phyloP scores from a whole-genome alignment of 2,888 invertebrate species.

The Anaspis maculata region DNA sequence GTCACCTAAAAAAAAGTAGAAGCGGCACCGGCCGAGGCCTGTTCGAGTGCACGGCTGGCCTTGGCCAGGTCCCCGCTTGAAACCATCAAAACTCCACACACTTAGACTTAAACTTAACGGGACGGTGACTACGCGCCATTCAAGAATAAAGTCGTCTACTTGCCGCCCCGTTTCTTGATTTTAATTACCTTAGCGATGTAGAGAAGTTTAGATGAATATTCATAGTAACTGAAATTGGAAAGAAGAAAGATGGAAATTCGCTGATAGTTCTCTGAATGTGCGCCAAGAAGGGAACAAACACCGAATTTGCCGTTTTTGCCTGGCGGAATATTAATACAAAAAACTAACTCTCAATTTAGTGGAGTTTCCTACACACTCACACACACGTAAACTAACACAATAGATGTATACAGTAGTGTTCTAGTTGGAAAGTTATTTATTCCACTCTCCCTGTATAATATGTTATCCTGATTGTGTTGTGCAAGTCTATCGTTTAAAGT shows the following conservation, averaged over 20 bases:
- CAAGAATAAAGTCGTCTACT: too few relatives aligned
- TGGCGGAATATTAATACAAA: too few relatives aligned
- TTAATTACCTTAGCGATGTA: too few relatives aligned
- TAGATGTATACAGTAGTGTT: constrained; percentile 22
- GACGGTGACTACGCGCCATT: too few relatives aligned
- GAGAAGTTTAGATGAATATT: too few relatives aligned
- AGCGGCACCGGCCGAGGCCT: constrained; percentile 27
- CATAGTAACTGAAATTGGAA: too few relatives aligned
- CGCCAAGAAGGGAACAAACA: constrained; percentile 31
- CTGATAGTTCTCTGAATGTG: constrained; percentile 34
- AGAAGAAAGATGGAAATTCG: too few relatives aligned
- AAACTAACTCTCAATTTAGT: constrained; percentile 3
- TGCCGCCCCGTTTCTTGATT: too few relatives aligned
- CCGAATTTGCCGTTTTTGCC: too few relatives aligned
- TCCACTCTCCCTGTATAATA: constrained; percentile 39
- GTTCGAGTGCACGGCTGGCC: constrained; percentile 29
- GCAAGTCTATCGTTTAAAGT: constrained; percentile 28
- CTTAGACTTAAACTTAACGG: too few relatives aligned
- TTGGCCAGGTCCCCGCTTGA: too few relatives aligned
- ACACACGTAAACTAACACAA: constrained; percentile 19
- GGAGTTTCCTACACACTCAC: constrained; percentile 16
- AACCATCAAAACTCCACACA: too few relatives aligned
- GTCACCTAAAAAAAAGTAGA: constrained; percentile 16
- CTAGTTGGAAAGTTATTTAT: constrained; percentile 36
- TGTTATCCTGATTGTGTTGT: constrained; percentile 39